Evolutionary conservation across 2,113 vertebrate species (phyloP).

Genomic region (Catharus bicknelli): DNA sequence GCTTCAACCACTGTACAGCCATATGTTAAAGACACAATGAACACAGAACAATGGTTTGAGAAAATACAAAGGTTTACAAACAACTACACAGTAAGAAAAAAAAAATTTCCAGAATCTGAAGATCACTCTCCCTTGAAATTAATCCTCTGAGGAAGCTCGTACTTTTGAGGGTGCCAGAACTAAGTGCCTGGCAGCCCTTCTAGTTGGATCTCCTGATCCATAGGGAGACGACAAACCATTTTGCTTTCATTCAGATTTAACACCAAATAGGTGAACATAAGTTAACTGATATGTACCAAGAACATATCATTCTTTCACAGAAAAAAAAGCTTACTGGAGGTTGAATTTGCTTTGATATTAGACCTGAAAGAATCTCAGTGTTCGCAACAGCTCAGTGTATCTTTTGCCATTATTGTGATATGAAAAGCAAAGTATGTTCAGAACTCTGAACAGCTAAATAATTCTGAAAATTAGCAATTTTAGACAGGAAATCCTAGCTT

Average conservation of each 20-base stretch:
- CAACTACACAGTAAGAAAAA: not conserved
- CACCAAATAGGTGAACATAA: not conserved
- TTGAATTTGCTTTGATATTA: not conserved
- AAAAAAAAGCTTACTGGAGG: not conserved
- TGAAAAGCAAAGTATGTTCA: not conserved
- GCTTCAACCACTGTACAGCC: not conserved
- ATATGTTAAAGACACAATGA: not conserved
- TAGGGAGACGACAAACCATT: not conserved
- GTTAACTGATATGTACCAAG: not conserved
- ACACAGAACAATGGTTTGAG: not conserved
- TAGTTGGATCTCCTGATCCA: not conserved
- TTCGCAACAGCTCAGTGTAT: not conserved
- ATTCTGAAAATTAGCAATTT: not conserved
- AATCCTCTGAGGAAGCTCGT: not conserved
- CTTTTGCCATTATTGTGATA: not conserved
- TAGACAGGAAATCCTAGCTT: not conserved
- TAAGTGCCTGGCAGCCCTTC: not conserved
- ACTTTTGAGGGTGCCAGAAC: not conserved
- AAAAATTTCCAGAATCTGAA: not conserved
- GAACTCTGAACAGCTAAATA: not conserved
- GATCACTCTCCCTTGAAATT: not conserved
- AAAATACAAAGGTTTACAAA: not conserved
- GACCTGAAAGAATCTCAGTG: not conserved
- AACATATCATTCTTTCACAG: not conserved
- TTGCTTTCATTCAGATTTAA: not conserved